Evolutionary conservation across 1,140 invertebrate species (phyloP).

Genomic region (Leptopilina clavipes): DNA sequence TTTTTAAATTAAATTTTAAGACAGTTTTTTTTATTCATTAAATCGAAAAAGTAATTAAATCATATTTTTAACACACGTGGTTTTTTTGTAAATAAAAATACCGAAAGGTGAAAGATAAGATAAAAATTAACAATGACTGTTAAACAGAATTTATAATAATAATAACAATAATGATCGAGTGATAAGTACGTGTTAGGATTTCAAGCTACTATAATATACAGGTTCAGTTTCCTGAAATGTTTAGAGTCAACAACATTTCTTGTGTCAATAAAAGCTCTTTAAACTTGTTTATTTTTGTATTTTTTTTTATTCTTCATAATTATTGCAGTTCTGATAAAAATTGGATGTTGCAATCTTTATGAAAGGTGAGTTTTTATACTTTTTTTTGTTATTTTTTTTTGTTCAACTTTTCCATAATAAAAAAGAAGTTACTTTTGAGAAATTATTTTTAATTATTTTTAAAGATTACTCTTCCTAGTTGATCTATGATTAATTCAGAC

Average conservation of each 20-base stretch:
- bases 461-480: too few species aligned
- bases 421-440: too few species aligned
- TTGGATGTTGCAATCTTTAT: too few species aligned
- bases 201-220: slow-evolving; percentile 52
- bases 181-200: slow-evolving; percentile 56
- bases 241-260: slow-evolving; percentile 30
- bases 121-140: slow-evolving; percentile 38
- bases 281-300: background rate
- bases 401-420: too few species aligned
- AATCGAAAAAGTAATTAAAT: background rate
- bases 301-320: background rate
- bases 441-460: too few species aligned
- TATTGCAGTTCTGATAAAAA: background rate
- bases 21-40: too few species aligned
- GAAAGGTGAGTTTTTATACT: too few species aligned
- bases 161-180: slow-evolving; percentile 43
- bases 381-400: too few species aligned
- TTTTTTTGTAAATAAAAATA: background rate
- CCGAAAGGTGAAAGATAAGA: background rate
- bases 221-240: slow-evolving; percentile 46
- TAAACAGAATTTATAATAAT: slow-evolving; percentile 43
- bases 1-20: too few species aligned
- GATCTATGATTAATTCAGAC: too few species aligned
- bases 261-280: background rate
- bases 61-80: background rate